Base-by-base conservation (phyloP, 2,888 invertebrate genomes). In the Exephanes ischioxanthus region DNA sequence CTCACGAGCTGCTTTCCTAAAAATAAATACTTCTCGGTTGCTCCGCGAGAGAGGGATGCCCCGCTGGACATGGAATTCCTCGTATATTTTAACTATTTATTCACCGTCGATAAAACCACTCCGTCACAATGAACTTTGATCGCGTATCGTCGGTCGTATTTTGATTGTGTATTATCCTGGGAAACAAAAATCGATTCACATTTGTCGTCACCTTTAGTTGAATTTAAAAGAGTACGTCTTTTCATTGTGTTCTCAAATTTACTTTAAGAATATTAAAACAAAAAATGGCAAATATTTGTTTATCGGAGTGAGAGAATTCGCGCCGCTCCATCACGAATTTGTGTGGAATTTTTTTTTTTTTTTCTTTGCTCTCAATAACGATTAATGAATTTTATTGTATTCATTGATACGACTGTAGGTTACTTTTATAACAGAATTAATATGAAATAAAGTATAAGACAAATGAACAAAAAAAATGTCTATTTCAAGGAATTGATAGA, bases 61-160 rank as follows among this genome's bases (percentile, higher is more conserved):
- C 22, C 26, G 11, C 58, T 58, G 2, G 58, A 58, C 58, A 58
- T 58, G 11, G 26, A 58, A 22, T 26, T 58, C 58, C 41, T 58
- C n/a, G 33, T 53, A 53, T 37, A 53, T 63, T 77, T 72, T 67
- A 73, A 66, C 33, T 61, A 78, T 73, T 81, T 75, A 70, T 61
- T 78, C 67, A 68, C 51, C 48, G 48, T 78, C 33, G 26, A 66
- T 9, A 66, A 41, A 41, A 63, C 4, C 45, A 71, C 51, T 16
- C 41, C 14, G 19, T 70, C 70, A 61, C 41, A 16, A 33, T 53
- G 7, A 33, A 53, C 53, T 71, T n/a, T 9, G 51, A 16, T n/a
- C 19, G 41, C 3, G n/a, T 51, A 51, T 51, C n/a, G 5, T 55
- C 33, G 19, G 9, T 68, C 33, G 16, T 16, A 6, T n/a, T n/a